Conservation (phyloP, 2,113 vertebrate genomes). For the Apeltes quadracus region DNA sequence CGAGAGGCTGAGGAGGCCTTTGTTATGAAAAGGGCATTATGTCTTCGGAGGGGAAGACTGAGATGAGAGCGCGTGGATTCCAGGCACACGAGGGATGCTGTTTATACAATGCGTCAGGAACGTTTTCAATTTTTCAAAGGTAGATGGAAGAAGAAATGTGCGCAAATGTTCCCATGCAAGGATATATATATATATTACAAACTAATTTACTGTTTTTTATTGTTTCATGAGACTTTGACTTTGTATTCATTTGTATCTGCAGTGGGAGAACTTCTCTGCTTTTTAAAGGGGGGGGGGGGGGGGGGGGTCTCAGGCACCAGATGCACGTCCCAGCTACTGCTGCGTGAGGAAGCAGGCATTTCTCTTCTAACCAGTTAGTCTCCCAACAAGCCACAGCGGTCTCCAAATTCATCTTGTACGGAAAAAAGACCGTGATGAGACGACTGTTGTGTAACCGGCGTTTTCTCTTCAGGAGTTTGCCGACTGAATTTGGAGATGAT, state of each 20-base stretch:
- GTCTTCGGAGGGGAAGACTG: conserved; percentile 18
- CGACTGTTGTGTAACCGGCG: background rate
- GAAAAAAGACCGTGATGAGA: too few species aligned
- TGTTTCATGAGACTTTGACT: background rate
- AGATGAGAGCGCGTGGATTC: background rate
- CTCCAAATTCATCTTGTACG: conserved; percentile 31
- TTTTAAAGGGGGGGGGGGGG: too few species aligned
- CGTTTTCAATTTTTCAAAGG: background rate
- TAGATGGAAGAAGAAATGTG: background rate
- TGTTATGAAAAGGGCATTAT: conserved; percentile 44
- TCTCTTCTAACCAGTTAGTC: conserved; percentile 37
- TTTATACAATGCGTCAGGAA: conserved; percentile 21
- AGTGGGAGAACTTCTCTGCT: too few species aligned
- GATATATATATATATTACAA: background rate
- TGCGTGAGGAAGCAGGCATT: conserved; percentile 45
- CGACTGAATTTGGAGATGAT: conserved; percentile 4
- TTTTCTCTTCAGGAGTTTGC: conserved; percentile 25
- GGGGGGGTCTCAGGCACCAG: conserved; percentile 26
- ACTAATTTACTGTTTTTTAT: background rate
- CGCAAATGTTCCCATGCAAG: background rate
- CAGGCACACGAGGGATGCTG: background rate
- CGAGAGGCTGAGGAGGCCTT: conserved; percentile 39
- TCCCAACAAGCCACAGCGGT: conserved; percentile 27
- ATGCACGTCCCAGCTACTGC: conserved; percentile 24
- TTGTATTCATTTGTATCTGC: background rate